Base-by-base conservation (phyloP, 2,113 vertebrate species). In the Poeciliopsis prolifica region DNA sequence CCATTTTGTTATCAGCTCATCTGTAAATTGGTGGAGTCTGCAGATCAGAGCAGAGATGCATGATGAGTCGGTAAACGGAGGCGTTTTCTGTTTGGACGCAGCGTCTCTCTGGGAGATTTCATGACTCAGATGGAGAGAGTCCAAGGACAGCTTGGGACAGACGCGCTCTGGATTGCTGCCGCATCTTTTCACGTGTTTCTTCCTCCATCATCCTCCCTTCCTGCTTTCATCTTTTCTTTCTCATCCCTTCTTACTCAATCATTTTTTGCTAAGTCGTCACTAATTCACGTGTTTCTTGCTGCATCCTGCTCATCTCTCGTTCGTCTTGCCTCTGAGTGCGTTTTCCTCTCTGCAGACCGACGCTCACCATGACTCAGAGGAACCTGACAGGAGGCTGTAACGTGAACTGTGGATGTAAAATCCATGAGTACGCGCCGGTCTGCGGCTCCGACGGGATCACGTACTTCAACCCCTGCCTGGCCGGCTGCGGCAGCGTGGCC, bases 361-460 rank as follows among this genome's bases (percentile, higher is more conserved):
- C 97, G 0, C 95, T 99, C 78, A 97, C 97, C 88, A 96, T 98
- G 96, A 94, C 98, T 7, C 98, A 99, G 87, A 95, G 97, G 89
- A 99, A 99, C 90, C 93, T 99, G 91, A 99, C 97, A 0, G 97
- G 97, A 54, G 96, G 97, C 72, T 99, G 98, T 79, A 99, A 99
- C 7, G 98, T 99, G 63, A 99, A 99, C 88, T 99, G 98, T 37
- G 98, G 97, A 33, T 99, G 98, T 83, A 96, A 92, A 86, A 99
- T 96, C 88, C 96, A 99, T 1, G 98, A 99, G 88, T 99, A 99
- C 2, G 95, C 97, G 71, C 98, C 98, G 7, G 98, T 99, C 64
- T 99, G 98, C 77, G 98, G 98, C 82, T 99, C 98, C 0, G 98
- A 99, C 74, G 98, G 98, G 87, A 99, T 99, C 86, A 99, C 98